Percentiles rank a stretch among this genome's conserved stretches.
Conservation (phyloP, 2,113 vertebrate species). For the Erinaceus europaeus region DNA sequence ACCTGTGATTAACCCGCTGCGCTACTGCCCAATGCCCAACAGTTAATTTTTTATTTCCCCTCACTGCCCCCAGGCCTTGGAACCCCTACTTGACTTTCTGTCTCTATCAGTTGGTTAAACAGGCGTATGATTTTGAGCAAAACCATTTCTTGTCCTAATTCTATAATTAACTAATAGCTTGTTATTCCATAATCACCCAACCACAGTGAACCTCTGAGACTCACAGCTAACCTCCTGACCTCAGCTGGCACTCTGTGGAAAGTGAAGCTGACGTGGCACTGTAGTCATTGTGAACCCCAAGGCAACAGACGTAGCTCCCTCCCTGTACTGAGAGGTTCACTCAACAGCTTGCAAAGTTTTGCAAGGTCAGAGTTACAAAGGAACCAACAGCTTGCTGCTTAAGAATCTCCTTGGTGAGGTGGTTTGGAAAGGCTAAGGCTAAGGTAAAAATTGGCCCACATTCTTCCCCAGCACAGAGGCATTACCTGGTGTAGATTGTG, state of each 20-base stretch:
- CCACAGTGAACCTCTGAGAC: neutral
- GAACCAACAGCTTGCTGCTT: neutral
- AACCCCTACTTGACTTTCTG: neutral
- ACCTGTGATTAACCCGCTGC: too few relatives aligned
- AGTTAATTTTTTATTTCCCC: neutral
- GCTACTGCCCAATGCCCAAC: too few relatives aligned
- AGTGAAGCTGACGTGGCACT: neutral
- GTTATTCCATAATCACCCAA: neutral
- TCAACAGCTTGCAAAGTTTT: neutral
- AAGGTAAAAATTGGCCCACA: neutral
- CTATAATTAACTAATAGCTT: conserved; percentile 13
- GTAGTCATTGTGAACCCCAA: neutral
- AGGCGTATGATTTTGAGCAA: conserved; percentile 9
- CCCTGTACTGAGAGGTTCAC: neutral
- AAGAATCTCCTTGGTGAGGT: neutral
- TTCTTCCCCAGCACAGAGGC: neutral
- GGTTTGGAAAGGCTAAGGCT: too few relatives aligned
- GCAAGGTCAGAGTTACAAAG: neutral
- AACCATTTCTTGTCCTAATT: conserved; percentile 34
- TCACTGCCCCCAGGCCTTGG: neutral
- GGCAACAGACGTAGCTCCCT: neutral
- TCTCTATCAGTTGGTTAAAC: neutral
- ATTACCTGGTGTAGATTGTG: neutral
- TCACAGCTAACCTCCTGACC: neutral
- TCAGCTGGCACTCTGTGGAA: neutral